Percentiles rank a stretch among this genome's conserved stretches.
Evolutionary conservation across 2,113 vertebrate species (phyloP).

Genomic region (Alligator sinensis): DNA sequence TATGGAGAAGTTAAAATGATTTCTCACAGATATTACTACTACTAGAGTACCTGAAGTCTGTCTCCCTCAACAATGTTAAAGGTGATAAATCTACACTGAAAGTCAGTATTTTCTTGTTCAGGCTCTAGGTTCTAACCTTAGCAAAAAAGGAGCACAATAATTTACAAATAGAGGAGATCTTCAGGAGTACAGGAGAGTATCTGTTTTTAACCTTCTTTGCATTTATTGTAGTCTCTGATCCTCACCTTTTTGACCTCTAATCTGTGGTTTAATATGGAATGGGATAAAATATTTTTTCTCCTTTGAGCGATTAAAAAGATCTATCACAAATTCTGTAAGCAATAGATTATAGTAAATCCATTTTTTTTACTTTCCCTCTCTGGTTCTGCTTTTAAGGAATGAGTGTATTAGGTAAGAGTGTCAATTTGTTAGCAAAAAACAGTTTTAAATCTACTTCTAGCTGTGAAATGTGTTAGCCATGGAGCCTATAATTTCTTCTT

Average conservation of each 20-base stretch:
- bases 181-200: slow-evolving; percentile 21
- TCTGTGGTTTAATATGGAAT: slow-evolving; percentile 56
- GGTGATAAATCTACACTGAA: slow-evolving; percentile 27
- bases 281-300: not conserved
- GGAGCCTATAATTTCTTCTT: slow-evolving; percentile 70
- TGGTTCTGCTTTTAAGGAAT: slow-evolving; percentile 46
- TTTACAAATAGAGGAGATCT: slow-evolving; percentile 49
- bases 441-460: slow-evolving; percentile 76
- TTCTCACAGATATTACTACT: not conserved
- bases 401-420: slow-evolving; percentile 21
- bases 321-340: slow-evolving; percentile 39
- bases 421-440: slow-evolving; percentile 74
- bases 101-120: not conserved
- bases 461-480: slow-evolving; percentile 75
- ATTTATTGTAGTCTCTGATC: slow-evolving; percentile 26
- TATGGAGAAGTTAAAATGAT: not conserved
- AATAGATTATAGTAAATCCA: slow-evolving; percentile 53
- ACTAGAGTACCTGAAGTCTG: not conserved
- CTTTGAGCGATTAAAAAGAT: slow-evolving; percentile 46
- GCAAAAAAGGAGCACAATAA: slow-evolving; percentile 21
- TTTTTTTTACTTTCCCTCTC: slow-evolving; percentile 32
- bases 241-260: slow-evolving; percentile 29
- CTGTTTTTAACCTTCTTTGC: not conserved
- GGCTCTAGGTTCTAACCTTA: not conserved
- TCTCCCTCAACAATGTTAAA: slow-evolving; percentile 25